Base-by-base conservation (phyloP, 2,888 invertebrate species). In the Caenorhabditis zanzibari region DNA sequence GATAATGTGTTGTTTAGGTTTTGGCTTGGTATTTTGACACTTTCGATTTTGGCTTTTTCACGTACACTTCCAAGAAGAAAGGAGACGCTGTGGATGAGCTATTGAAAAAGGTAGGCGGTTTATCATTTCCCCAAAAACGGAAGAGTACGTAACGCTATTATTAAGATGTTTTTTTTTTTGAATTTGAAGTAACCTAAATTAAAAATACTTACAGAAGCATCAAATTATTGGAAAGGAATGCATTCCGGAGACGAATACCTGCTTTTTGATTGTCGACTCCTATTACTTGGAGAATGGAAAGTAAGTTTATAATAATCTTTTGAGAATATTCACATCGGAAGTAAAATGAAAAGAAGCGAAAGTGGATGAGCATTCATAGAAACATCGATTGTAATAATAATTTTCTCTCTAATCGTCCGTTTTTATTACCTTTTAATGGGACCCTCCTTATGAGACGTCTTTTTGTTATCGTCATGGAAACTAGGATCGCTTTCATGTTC, bases 231-330 rank as follows among this genome's bases (percentile, higher is more conserved):
- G 74, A 9, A 77, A 83, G 22, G 81, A 77, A 44, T 85, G 85
- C 64, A 81, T 83, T 59, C 81, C 81, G 4, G 41, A 72, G 0
- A 79, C 81, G 7, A 71, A 35, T 4, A 73, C 72, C n/a, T 85
- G 85, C 52, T 85, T 81, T 58, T 47, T 81, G 19, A 79, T 85
- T 32, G 81, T 74, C 19, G 85, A 85, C 28, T 69, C 76, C 0
- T 82, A 79, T 35, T 77, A 64, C 19, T 56, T 81, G 19, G 64
- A 72, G 35, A 69, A 77, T 16, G 66, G 66, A 47, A 66, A 64
- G 81, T 75, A 63, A 47, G 28, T 19, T 47, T n/a, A 19, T 49
- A 49, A 52, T n/a, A 35, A 35, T 26, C 10, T 47, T 19, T n/a
- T 12, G 49, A 10, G 47, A 47, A 26, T 35, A n/a, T n/a, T n/a